These are phyloP conservation scores for Aphelenchoides bicaudatus DNA, from an alignment of 2,888 invertebrate genomes.

Conservation along the genomic window DNA sequence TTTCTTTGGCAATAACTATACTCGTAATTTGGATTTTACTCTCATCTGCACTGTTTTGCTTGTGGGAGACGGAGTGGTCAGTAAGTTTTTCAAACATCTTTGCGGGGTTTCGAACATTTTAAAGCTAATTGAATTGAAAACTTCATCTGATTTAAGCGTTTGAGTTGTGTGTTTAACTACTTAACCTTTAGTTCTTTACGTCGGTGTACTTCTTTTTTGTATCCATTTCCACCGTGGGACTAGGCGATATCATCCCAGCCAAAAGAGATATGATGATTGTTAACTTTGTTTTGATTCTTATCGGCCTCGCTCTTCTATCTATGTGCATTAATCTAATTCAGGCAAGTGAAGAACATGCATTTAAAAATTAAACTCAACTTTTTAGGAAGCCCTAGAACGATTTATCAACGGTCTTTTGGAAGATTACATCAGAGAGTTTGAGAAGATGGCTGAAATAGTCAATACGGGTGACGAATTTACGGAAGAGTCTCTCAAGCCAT, in stretches of 20 bases:
- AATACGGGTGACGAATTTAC: constrained; percentile 39
- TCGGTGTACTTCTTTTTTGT: constrained; percentile 59
- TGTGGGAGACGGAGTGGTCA: constrained; percentile 50
- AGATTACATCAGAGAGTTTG: constrained; percentile 56
- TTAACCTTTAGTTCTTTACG: no score
- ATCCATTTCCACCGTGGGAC: constrained; percentile 56
- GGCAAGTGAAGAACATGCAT: constrained; percentile 24
- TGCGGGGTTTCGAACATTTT: no score
- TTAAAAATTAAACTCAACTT: neutral
- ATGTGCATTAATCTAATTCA: constrained; percentile 57
- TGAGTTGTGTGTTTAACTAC: no score
- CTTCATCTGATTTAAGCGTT: no score
- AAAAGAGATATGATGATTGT: constrained; percentile 58
- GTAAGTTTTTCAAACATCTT: no score
- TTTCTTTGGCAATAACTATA: constrained; percentile 53
- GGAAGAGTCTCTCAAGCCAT: constrained; percentile 48
- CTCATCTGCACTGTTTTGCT: constrained; percentile 48
- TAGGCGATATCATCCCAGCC: constrained; percentile 57
- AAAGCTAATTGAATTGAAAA: no score
- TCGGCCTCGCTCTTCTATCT: constrained; percentile 56
- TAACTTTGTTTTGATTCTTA: constrained; percentile 56
- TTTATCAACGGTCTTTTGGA: constrained; percentile 46
- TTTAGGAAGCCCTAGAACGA: constrained; percentile 42
- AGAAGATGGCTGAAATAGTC: constrained; percentile 56
- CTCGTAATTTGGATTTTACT: constrained; percentile 54